Base-by-base conservation (phyloP, 2,888 invertebrate genomes). In the Hirtodrosophila duncani region DNA sequence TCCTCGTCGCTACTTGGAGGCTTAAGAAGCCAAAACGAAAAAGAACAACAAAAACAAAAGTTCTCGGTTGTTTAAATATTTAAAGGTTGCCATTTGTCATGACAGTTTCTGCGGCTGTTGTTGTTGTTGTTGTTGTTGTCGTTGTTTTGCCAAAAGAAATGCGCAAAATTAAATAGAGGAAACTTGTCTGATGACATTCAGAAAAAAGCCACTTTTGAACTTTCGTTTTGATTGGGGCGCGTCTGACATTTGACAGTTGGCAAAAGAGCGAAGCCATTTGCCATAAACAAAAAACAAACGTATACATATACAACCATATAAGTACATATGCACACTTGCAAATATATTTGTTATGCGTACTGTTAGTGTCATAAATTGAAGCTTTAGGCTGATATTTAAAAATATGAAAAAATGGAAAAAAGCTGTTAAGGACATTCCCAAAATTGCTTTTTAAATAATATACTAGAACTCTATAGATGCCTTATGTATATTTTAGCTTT, bases 21-120 rank as follows among this genome's bases (percentile, higher is more conserved):
- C 21, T 8, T n/a, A 18, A 17, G 8, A 18, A 24, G 17, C 27
- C 14, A 13, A 30, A 30, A 24, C 10, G 33, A 37, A 52, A 18
- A 16, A n/a, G 9, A 16, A 7, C 4, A 20, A 7, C 4, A 20
- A 20, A 20, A 20, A 20, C 4, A 27, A 11, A 51, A 56, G n/a
- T n/a, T 46, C 60, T 42, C 33, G 18, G 20, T 56, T 60, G 18
- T 36, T 74, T 63, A 61, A 79, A 79, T 70, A 79, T 72, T 72
- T 64, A 75, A 64, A 67, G 62, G 38, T 62, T 31, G 43, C 53
- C 52, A 57, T 61, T 48, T 59, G 51, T 44, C 48, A 44, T 18
- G 23, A 20, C 16, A 16, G 46, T 3, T 36, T 20, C 23, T 59
- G 44, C 59, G 56, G 60, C 53, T 50, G 29, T 24, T 44, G 6